A percentile compares a stretch with the other conserved stretches of the same genome.
phyloP scores from a whole-genome alignment of 2,797 vertebrate species.

The Gallinago nigripennis region DNA sequence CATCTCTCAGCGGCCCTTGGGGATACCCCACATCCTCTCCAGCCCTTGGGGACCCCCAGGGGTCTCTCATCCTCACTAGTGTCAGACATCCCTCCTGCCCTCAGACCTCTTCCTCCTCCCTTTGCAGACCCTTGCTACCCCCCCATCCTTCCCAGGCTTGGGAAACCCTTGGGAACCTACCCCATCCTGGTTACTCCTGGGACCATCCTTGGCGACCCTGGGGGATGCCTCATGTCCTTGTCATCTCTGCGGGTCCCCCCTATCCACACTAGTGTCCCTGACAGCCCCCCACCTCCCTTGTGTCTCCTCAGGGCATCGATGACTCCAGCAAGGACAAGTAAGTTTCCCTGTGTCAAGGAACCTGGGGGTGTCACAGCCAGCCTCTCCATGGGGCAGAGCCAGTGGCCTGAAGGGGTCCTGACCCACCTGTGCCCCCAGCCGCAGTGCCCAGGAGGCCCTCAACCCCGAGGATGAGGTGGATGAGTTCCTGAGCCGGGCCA shows the following conservation, averaged over 20 bases:
- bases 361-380: fast-evolving
- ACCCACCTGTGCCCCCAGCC: constrained; percentile 69
- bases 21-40: too few relatives aligned
- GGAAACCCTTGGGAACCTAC: neutral
- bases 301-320: constrained; percentile 87
- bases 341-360: constrained; percentile 54
- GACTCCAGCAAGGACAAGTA: constrained; percentile 96
- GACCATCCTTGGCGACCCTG: neutral
- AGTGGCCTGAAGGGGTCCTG: neutral
- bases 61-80: neutral
- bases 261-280: fast-evolving
- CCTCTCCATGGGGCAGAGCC: neutral
- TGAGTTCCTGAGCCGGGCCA: constrained; percentile 92
- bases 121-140: neutral
- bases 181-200: neutral
- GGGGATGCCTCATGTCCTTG: neutral
- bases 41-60: too few relatives aligned
- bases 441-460: constrained; percentile 89
- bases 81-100: neutral
- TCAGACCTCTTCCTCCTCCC: neutral
- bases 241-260: fast-evolving
- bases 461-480: constrained; percentile 96
- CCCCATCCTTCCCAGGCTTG: neutral
- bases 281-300: neutral
- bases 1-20: too few relatives aligned